phyloP scores from a whole-genome alignment of 2,797 vertebrate species.

The Pseudochaenichthys georgianus region DNA sequence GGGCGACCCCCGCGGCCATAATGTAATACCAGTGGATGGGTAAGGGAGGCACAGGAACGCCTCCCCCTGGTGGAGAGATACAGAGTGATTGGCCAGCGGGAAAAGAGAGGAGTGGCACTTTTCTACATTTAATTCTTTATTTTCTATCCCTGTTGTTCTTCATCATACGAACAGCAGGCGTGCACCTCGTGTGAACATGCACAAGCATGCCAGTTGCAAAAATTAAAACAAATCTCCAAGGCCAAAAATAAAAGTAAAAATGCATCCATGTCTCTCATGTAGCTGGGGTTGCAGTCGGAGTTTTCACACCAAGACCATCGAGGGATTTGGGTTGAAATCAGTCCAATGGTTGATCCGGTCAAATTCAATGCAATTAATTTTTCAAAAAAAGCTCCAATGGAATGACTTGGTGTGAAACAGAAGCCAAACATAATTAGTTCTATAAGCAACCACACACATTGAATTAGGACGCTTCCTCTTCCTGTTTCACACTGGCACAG shows the following conservation, averaged over 20 bases:
- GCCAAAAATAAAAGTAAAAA: slow-evolving; percentile 57
- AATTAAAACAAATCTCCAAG: slow-evolving; percentile 66
- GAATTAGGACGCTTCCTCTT: slow-evolving; percentile 67
- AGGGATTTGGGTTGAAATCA: slow-evolving; percentile 67
- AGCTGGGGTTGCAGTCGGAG: slow-evolving; percentile 62
- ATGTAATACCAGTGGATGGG: slow-evolving; percentile 99
- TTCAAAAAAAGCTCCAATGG: slow-evolving; percentile 45
- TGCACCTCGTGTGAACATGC: slow-evolving; percentile 77
- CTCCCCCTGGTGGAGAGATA: slow-evolving; percentile 99
- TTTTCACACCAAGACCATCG: slow-evolving; percentile 80
- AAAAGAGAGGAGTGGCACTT: slow-evolving; percentile 74
- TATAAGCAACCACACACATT: slow-evolving; percentile 75
- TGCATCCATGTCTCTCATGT: slow-evolving; percentile 67
- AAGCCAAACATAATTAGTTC: slow-evolving; percentile 75
- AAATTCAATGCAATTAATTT: slow-evolving; percentile 37
- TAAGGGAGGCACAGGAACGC: slow-evolving; percentile 96
- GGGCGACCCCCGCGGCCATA: slow-evolving; percentile 96
- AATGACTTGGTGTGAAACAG: slow-evolving; percentile 79
- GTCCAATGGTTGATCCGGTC: slow-evolving; percentile 65
- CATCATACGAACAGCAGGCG: slow-evolving; percentile 70
- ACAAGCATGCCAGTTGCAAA: slow-evolving; percentile 81
- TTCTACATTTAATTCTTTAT: slow-evolving; percentile 48
- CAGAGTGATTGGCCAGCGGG: slow-evolving; percentile 84
- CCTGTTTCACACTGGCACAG: slow-evolving; percentile 61
- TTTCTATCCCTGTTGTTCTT: slow-evolving; percentile 53